Evolutionary conservation across 2,888 invertebrate species (phyloP).

Genomic region (Phaedon cochleariae): DNA sequence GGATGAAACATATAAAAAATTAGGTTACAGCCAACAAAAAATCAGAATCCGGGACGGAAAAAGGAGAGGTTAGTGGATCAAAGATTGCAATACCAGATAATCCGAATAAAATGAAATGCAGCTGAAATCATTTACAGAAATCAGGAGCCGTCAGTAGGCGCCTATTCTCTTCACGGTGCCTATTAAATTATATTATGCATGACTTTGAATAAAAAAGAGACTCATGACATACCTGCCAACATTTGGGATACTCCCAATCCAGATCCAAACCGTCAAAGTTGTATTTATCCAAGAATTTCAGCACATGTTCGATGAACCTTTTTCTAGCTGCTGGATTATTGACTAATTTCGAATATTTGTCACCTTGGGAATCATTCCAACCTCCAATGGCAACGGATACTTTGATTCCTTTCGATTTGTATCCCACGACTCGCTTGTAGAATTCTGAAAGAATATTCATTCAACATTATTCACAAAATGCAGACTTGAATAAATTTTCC

Average conservation of each 20-base stretch:
- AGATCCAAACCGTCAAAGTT: slow-evolving; percentile 93
- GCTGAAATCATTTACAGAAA: too few relatives aligned
- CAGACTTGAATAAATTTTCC: too few relatives aligned
- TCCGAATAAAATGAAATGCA: too few relatives aligned
- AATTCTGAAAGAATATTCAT: slow-evolving; percentile 73
- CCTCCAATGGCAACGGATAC: slow-evolving; percentile 91
- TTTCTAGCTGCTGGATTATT: slow-evolving; percentile 77
- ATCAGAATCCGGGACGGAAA: too few relatives aligned
- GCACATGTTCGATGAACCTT: slow-evolving; percentile 77
- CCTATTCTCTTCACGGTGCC: too few relatives aligned
- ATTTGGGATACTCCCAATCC: slow-evolving; percentile 95
- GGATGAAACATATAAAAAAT: too few relatives aligned
- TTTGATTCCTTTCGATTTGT: slow-evolving; percentile 82
- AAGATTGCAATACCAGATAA: too few relatives aligned
- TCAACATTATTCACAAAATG: too few relatives aligned
- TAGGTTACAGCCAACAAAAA: too few relatives aligned
- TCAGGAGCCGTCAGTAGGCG: too few relatives aligned
- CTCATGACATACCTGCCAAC: slow-evolving; percentile 73
- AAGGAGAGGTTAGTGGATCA: too few relatives aligned
- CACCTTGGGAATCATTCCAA: slow-evolving; percentile 93
- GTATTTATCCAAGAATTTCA: slow-evolving; percentile 81
- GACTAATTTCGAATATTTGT: slow-evolving; percentile 87
- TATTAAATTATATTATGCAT: too few relatives aligned
- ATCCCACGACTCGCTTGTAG: slow-evolving; percentile 83
- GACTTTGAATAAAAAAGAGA: neutral